These are phyloP conservation scores for Moxostoma hubbsi DNA, from an alignment of 2,797 vertebrate genomes.

Conservation along the genomic window DNA sequence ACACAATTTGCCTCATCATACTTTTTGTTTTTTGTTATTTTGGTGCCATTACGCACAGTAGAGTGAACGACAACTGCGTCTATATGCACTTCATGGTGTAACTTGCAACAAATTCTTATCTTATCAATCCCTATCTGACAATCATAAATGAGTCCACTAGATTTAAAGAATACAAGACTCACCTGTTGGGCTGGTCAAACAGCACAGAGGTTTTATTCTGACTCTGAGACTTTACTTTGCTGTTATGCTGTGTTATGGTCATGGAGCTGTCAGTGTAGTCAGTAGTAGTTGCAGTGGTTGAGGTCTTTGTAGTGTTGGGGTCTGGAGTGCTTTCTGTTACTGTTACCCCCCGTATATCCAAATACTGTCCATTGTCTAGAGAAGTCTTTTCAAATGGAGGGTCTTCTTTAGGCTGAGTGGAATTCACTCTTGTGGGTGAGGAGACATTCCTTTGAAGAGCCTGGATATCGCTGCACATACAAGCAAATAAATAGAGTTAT, in stretches of 20 bases:
- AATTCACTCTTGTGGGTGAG: conserved; percentile 72
- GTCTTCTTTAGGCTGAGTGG: conserved; percentile 70
- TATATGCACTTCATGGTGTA: too few species aligned
- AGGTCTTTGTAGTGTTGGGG: conserved; percentile 62
- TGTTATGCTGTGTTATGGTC: conserved; percentile 68
- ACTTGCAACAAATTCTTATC: too few species aligned
- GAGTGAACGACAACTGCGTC: too few species aligned
- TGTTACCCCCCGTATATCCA: conserved; percentile 80
- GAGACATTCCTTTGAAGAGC: conserved; percentile 85
- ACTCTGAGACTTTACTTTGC: conserved; percentile 73
- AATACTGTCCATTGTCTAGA: conserved; percentile 85
- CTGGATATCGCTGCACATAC: conserved; percentile 87
- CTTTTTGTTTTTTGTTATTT: too few species aligned
- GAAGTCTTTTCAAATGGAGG: conserved; percentile 76
- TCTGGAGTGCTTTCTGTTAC: conserved; percentile 67
- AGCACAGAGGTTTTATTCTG: conserved; percentile 77
- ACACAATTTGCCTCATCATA: too few species aligned
- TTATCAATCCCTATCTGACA: not conserved
- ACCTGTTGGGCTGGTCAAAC: conserved; percentile 97
- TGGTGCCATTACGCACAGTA: too few species aligned
- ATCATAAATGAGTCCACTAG: not conserved
- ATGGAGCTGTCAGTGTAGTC: conserved; percentile 60
- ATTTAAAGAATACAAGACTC: conserved; percentile 57
- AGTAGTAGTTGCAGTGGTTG: conserved; percentile 64
- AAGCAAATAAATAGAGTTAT: not conserved